phyloP scores from a whole-genome alignment of 2,888 invertebrate species.

The Anarsia innoxiella region DNA sequence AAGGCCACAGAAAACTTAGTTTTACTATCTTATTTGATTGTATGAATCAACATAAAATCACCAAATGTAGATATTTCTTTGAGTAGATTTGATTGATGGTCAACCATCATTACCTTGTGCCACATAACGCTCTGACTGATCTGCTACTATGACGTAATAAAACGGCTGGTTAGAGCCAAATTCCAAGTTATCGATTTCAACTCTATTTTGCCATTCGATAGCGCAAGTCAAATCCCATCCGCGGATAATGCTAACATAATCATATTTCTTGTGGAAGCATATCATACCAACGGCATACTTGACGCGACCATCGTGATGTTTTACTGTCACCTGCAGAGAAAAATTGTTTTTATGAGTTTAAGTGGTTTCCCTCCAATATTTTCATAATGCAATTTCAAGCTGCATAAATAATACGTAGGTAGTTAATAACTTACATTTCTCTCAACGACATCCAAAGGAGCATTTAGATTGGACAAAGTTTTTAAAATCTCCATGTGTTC shows the following conservation, averaged over 20 bases:
- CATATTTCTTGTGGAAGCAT: constrained; percentile 77
- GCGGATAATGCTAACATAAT: constrained; percentile 80
- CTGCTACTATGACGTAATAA: constrained; percentile 80
- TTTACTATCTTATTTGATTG: too few species aligned
- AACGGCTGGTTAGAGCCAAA: constrained; percentile 78
- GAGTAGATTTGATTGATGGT: too few species aligned
- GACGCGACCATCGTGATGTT: constrained; percentile 33
- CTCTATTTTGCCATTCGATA: constrained; percentile 74
- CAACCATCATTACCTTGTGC: constrained; percentile 78
- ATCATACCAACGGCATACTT: constrained; percentile 82
- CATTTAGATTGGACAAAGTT: constrained; percentile 26
- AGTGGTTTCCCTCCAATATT: too few species aligned
- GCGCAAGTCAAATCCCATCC: constrained; percentile 79
- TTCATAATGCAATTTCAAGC: too few species aligned
- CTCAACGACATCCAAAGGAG: constrained; percentile 13
- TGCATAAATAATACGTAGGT: too few species aligned
- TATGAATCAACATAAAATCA: too few species aligned
- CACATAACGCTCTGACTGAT: constrained; percentile 80
- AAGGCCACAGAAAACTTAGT: too few species aligned
- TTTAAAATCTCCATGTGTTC: constrained; percentile 28
- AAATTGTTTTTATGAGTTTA: too few species aligned
- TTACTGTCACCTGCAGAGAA: constrained; percentile 28
- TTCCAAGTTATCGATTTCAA: constrained; percentile 56
- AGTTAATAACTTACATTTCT: constrained; percentile 21
- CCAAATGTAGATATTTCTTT: too few species aligned